phyloP scores from a whole-genome alignment of 37 sponge, comb jelly and placozoan species.

The Halisarca cf. caerulea region DNA sequence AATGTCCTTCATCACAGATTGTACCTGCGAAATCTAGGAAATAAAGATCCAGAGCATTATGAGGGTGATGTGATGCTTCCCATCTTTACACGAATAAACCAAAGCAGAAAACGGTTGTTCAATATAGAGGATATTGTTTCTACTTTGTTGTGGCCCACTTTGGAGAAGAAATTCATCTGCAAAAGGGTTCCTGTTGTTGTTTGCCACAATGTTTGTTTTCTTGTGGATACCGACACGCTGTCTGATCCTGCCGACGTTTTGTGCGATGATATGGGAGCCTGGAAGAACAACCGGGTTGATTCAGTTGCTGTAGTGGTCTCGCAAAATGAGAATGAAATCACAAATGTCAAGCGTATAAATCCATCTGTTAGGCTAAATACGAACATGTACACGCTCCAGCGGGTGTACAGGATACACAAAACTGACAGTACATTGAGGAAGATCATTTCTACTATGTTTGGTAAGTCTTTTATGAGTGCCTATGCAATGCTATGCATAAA shows the following conservation, averaged over 20 bases:
- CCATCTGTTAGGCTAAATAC: not conserved
- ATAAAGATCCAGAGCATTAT: not conserved
- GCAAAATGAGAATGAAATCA: not conserved
- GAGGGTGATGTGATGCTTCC: conserved; percentile 13
- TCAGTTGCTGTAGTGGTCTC: not conserved
- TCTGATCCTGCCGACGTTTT: not conserved
- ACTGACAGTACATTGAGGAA: too few species aligned
- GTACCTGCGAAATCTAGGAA: not conserved
- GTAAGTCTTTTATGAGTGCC: not conserved
- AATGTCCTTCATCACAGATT: not conserved
- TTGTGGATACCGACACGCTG: not conserved
- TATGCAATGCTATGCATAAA: conserved; percentile 22
- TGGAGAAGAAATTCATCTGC: not conserved
- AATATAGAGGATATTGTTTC: not conserved
- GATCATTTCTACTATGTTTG: too few species aligned
- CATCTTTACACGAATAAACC: not conserved
- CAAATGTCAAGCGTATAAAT: not conserved
- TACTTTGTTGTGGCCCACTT: not conserved
- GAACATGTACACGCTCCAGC: too few species aligned
- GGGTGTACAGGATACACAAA: too few species aligned
- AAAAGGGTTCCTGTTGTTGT: not conserved
- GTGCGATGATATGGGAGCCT: not conserved
- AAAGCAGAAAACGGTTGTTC: not conserved
- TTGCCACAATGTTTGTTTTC: not conserved
- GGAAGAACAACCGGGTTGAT: conserved; percentile 6